Evolutionary conservation across 35 echinoderm and acorn worm species (phyloP).

Genomic region (Ptychodera flava): DNA sequence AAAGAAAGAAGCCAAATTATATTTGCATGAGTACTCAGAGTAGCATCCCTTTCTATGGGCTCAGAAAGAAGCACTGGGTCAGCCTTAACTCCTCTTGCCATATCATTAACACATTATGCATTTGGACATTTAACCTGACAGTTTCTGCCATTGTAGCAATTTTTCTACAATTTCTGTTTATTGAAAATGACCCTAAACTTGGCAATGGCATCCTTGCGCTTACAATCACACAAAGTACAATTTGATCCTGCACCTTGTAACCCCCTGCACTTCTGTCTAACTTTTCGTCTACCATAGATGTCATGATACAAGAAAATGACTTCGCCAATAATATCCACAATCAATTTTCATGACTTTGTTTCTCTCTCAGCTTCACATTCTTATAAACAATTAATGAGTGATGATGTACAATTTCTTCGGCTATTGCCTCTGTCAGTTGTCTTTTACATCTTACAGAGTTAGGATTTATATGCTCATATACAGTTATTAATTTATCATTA

Average conservation of each 20-base stretch:
- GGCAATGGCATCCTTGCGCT: background rate
- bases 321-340: background rate
- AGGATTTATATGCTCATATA: constrained; percentile 16
- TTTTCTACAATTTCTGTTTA: background rate
- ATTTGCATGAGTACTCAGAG: constrained; percentile 38
- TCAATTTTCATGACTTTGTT: background rate
- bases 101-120: constrained; percentile 3
- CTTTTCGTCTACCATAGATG: constrained; percentile 33
- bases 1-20: constrained; percentile 35
- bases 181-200: constrained; percentile 2
- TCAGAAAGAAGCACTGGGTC: constrained; percentile 8
- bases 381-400: background rate
- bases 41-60: background rate
- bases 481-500: background rate
- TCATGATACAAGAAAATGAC: background rate
- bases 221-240: constrained; percentile 12
- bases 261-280: background rate
- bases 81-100: constrained; percentile 17
- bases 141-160: background rate
- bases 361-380: background rate
- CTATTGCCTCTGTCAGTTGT: constrained; percentile 9
- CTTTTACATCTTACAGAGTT: constrained; percentile 11
- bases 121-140: background rate
- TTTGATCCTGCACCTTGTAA: constrained; percentile 11
- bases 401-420: background rate